Conservation (phyloP, 2,113 vertebrate species). For the Oreochromis tanganicae region DNA sequence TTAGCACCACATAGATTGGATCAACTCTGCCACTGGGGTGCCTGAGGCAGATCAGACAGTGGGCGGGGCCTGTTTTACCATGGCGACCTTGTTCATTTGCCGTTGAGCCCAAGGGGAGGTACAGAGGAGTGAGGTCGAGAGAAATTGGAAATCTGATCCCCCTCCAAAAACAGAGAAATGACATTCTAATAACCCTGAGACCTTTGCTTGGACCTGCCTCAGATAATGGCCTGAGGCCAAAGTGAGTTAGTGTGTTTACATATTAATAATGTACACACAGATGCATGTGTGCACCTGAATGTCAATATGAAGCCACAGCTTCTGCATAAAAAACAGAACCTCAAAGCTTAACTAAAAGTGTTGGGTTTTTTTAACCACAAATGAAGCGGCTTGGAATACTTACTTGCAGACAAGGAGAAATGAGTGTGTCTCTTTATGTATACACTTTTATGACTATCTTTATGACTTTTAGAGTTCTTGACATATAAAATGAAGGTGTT, state of each 20-base stretch:
- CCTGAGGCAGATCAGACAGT: constrained; percentile 13
- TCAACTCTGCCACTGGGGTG: constrained; percentile 12
- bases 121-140: constrained; percentile 21
- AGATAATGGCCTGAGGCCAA: constrained; percentile 12
- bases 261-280: background rate
- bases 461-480: background rate
- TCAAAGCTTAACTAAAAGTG: background rate
- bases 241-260: background rate
- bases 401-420: background rate
- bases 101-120: constrained; percentile 20
- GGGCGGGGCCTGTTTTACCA: constrained; percentile 34
- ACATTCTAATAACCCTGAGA: constrained; percentile 59
- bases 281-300: background rate
- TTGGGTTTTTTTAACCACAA: background rate
- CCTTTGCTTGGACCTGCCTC: constrained; percentile 31
- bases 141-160: constrained; percentile 52
- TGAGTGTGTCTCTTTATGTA: background rate
- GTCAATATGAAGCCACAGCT: background rate
- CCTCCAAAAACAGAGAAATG: constrained; percentile 41
- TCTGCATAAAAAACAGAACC: background rate
- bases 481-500: background rate
- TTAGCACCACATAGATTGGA: constrained; percentile 7
- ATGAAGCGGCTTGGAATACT: background rate
- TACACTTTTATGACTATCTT: background rate
- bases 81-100: constrained; percentile 31